phyloP scores from a whole-genome alignment of 30 jellyfish, hydroid and myxozoan genomes.

The Hydractinia symbiolongicarpus region DNA sequence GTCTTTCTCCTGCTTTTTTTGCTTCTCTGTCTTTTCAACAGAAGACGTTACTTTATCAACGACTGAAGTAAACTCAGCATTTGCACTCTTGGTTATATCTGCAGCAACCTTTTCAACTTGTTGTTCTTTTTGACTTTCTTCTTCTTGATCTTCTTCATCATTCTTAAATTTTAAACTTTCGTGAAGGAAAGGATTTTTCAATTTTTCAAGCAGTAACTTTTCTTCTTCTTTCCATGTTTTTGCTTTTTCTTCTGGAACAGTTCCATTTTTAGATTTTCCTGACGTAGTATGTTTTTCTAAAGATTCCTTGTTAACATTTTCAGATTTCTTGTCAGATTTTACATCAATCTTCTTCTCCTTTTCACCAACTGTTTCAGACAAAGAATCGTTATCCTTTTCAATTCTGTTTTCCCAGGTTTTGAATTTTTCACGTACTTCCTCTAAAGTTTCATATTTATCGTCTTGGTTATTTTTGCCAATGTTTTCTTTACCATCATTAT shows the following conservation, averaged over 20 bases:
- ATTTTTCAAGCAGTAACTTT: conserved; percentile 42
- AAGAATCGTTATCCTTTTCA: conserved; percentile 13
- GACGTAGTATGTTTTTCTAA: background rate
- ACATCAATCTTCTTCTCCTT: conserved; percentile 2
- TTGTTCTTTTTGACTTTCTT: background rate
- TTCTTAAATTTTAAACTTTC: background rate
- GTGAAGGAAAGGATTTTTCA: conserved; percentile 62
- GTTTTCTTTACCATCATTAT: conserved; percentile 8
- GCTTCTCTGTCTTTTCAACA: conserved; percentile 17
- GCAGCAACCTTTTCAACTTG: conserved; percentile 24
- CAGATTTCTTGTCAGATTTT: background rate
- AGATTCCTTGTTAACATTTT: background rate
- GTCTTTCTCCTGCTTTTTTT: background rate
- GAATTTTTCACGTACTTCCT: conserved; percentile 50
- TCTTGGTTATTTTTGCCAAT: conserved; percentile 10
- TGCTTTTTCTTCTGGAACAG: conserved; percentile 6
- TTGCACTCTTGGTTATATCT: conserved; percentile 25
- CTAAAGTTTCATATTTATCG: conserved; percentile 73
- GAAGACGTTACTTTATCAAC: conserved; percentile 19
- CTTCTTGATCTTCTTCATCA: conserved; percentile 26
- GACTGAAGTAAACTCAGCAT: conserved; percentile 35
- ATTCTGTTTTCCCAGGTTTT: conserved; percentile 50
- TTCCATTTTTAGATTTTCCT: background rate
- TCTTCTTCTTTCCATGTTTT: conserved; percentile 85
- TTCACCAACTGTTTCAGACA: conserved; percentile 22